Percentiles rank a stretch among this genome's conserved stretches.
Evolutionary conservation across 2,113 vertebrate species (phyloP).

Genomic region (Nothobranchius kuhntae): DNA sequence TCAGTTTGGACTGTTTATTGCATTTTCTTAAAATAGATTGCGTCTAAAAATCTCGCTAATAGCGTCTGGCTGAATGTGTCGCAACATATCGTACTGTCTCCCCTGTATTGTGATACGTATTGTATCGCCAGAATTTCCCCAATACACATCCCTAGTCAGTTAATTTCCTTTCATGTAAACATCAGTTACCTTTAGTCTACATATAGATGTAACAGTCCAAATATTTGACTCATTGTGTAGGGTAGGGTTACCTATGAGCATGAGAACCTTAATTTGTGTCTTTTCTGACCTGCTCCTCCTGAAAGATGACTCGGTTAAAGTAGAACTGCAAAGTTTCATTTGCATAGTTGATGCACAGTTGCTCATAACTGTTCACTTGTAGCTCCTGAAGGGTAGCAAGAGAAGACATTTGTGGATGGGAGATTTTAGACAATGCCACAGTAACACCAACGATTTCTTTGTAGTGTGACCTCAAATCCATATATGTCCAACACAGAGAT

Average conservation of each 20-base stretch:
- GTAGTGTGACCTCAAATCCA: slow-evolving; percentile 89
- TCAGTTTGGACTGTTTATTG: no score
- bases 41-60: no score
- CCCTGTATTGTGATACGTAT: no score
- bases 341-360: slow-evolving; percentile 97
- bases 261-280: slow-evolving; percentile 2
- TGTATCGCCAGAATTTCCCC: no score
- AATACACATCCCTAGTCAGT: no score
- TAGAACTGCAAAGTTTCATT: slow-evolving; percentile 96
- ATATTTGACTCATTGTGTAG: not conserved
- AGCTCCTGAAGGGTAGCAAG: slow-evolving; percentile 68
- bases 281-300: slow-evolving; percentile 90
- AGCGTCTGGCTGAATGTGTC: no score
- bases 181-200: not conserved
- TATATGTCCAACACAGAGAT: slow-evolving; percentile 97
- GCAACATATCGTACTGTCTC: no score
- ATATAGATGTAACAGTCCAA: not conserved
- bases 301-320: slow-evolving; percentile 93
- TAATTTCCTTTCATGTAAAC: not conserved
- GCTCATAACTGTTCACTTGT: slow-evolving; percentile 93
- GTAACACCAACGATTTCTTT: not conserved
- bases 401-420: not conserved
- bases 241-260: not conserved
- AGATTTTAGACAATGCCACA: not conserved
- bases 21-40: no score